Evolutionary conservation across 2,797 vertebrate species (phyloP).

Genomic region (Sebastes flavidus): DNA sequence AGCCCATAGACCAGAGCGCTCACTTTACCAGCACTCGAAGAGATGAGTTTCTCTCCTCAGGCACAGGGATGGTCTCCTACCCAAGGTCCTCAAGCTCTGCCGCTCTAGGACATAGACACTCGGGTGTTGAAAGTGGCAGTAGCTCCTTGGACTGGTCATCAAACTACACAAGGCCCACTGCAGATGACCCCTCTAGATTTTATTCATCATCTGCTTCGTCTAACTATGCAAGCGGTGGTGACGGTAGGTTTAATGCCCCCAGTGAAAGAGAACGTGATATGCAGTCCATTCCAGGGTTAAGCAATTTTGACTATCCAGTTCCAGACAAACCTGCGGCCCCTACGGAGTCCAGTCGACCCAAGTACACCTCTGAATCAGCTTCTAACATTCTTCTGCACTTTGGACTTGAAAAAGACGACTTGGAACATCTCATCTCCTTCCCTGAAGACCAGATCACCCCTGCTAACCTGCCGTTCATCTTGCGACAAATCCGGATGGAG

Average conservation of each 20-base stretch:
- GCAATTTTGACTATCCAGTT: conserved; percentile 22
- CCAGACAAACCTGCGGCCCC: neutral
- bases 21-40: conserved; percentile 75
- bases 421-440: conserved; percentile 92
- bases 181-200: conserved; percentile 1
- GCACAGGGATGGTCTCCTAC: conserved; percentile 59
- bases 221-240: conserved; percentile 21
- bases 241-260: neutral
- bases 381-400: conserved; percentile 91
- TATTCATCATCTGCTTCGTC: conserved; percentile 31
- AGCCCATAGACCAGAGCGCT: conserved; percentile 55
- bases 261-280: conserved; percentile 15
- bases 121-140: neutral
- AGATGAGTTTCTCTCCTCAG: conserved; percentile 42
- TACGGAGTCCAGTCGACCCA: conserved; percentile 60
- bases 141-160: conserved; percentile 48
- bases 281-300: conserved; percentile 48
- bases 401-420: conserved; percentile 92
- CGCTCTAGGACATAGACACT: conserved; percentile 5
- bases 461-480: conserved; percentile 91
- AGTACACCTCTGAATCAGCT: conserved; percentile 91
- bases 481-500: conserved; percentile 89
- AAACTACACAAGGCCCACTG: conserved; percentile 4
- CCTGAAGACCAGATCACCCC: conserved; percentile 94
- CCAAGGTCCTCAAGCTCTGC: conserved; percentile 8